Evolutionary conservation across 1,140 invertebrate genomes (phyloP).

Genomic region (Pseudomyrmex gracilis): DNA sequence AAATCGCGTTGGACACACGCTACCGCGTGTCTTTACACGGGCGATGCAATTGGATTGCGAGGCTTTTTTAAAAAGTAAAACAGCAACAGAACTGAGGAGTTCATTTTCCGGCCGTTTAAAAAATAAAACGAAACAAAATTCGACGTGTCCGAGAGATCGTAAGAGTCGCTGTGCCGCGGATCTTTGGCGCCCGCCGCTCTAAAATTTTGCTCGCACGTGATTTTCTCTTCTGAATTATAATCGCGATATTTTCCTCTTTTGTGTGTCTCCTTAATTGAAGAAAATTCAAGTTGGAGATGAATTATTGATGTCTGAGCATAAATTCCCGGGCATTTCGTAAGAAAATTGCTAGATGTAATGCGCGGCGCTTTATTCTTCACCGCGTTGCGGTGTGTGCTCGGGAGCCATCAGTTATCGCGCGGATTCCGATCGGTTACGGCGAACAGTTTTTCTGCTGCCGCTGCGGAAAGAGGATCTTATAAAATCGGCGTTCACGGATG

Average conservation of each 20-base stretch:
- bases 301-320: not conserved
- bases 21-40: conserved; percentile 44
- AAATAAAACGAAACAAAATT: not conserved
- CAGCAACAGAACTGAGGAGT: not conserved
- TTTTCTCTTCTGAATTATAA: no score
- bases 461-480: conserved; percentile 20
- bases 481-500: conserved; percentile 29
- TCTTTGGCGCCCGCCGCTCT: no score
- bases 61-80: not conserved
- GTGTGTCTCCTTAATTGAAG: no score
- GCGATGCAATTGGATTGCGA: conserved; percentile 37
- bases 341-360: conserved; percentile 6
- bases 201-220: no score
- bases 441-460: conserved; percentile 26
- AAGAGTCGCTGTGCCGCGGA: not conserved
- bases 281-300: no score
- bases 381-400: not conserved
- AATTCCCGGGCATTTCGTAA: not conserved
- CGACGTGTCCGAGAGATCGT: not conserved
- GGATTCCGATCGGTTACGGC: conserved; percentile 3
- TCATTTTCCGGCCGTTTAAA: not conserved
- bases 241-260: no score
- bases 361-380: not conserved
- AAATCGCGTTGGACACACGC: conserved; percentile 48
- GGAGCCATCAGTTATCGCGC: conserved; percentile 16